Base-by-base conservation (phyloP, 2,888 invertebrate genomes). In the Bellardia bayeri region DNA sequence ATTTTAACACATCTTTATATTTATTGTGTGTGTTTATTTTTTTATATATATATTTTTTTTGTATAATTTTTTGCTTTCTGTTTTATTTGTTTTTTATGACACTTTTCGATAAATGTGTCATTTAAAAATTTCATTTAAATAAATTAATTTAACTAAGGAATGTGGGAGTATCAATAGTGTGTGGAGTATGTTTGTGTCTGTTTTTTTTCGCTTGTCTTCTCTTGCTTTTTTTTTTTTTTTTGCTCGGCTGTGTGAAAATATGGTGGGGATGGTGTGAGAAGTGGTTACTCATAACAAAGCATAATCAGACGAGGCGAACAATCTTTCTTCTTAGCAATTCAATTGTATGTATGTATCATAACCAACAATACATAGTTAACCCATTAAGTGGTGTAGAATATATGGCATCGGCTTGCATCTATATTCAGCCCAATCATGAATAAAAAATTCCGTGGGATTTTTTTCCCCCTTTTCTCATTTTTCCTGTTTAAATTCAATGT, bases 91-190 rank as follows among this genome's bases (percentile, higher is more conserved):
- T 84, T 87, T 83, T 87, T 85, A 87, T 87, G 87, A 87, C 87
- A 87, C 87, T 87, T 87, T 87, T 82, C 87, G 87, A 87, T 87
- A 87, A 87, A 87, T 79, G 84, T 87, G 87, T 87, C 87, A 87
- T 75, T 87, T 82, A 51, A 75, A 87, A 78, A 85, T 87, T 85
- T 78, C 74, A 87, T 87, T 82, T 87, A 74, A 87, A 87, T 87
- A 87, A 85, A 87, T 87, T 87, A 69, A 85, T 85, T 87, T 49
- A 75, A 82, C 78, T 85, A n/a, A 58, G 82, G 85, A 87, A 87
- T 87, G 87, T 87, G 87, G 87, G 87, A 87, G 87, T 87, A 87
- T 63, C 87, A 78, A 78, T 69, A 80, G 68, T 84, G 61, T 40
- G 33, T 51, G 13, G 37, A 23, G 33, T 14, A 58, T 16, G 30